Percentiles rank a stretch among this genome's conserved stretches.
These are phyloP conservation scores for Drosophila willistoni DNA, from an alignment of 1,140 invertebrate species.

Conservation along the genomic window DNA sequence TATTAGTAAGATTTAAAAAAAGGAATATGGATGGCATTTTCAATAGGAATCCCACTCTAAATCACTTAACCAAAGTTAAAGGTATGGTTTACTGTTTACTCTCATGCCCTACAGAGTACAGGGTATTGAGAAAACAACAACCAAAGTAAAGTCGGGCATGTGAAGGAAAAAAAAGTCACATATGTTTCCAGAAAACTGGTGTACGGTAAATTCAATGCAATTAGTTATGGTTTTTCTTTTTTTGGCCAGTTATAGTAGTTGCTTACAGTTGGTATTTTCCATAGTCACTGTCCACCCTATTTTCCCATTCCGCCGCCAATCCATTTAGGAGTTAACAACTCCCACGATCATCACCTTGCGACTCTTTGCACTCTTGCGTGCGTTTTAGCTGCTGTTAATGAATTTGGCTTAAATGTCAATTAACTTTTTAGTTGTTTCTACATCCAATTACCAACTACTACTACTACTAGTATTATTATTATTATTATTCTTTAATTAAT, in stretches of 20 bases:
- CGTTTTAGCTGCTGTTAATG: conserved; percentile 48
- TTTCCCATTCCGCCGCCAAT: conserved; percentile 23
- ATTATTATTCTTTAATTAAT: conserved; percentile 55
- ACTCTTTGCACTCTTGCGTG: conserved; percentile 31
- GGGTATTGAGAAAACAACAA: conserved; percentile 32
- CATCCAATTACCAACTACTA: conserved; percentile 28
- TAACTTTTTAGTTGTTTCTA: conserved; percentile 56
- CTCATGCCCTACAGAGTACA: background rate
- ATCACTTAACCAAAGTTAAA: too few relatives aligned
- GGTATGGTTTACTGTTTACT: too few relatives aligned
- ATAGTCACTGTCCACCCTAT: conserved; percentile 12
- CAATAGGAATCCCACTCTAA: too few relatives aligned
- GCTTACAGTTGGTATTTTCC: conserved; percentile 51
- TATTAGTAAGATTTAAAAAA: too few relatives aligned
- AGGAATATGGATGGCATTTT: too few relatives aligned
- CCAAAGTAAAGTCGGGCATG: conserved; percentile 52
- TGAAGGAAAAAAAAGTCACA: conserved; percentile 55
- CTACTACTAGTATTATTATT: background rate
- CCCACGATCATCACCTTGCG: conserved; percentile 15
- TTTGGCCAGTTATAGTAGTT: conserved; percentile 20
- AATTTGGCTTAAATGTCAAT: conserved; percentile 77
- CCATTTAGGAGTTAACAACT: conserved; percentile 32
- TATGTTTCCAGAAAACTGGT: conserved; percentile 52
- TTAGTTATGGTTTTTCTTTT: conserved; percentile 50
- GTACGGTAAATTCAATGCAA: conserved; percentile 47